Evolutionary conservation across 2,113 vertebrate genomes (phyloP).

Genomic region (Nipponia nippon): DNA sequence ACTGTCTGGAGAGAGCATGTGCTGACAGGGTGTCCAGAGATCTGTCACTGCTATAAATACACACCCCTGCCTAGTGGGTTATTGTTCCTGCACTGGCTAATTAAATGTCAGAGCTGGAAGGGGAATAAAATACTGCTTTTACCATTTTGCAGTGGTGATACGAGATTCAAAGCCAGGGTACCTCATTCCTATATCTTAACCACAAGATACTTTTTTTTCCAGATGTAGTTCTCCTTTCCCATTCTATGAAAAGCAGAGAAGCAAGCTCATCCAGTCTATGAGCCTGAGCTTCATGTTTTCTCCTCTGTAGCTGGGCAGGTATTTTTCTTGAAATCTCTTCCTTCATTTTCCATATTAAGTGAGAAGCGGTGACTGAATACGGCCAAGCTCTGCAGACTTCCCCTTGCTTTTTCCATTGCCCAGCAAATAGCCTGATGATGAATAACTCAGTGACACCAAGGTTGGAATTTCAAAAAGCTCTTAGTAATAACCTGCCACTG

Average conservation of each 20-base stretch:
- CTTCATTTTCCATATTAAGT: background rate
- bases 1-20: background rate
- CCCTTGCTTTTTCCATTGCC: background rate
- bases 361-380: background rate
- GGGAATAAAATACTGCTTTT: background rate
- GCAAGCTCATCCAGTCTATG: background rate
- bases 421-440: background rate
- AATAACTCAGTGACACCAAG: background rate
- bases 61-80: background rate
- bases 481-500: background rate
- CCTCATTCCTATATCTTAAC: background rate
- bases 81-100: background rate
- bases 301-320: background rate
- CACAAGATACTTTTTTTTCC: background rate
- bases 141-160: background rate
- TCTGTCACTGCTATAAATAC: background rate
- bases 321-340: background rate
- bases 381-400: background rate
- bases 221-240: background rate
- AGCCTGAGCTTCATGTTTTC: background rate
- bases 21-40: background rate
- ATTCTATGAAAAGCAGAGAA: background rate
- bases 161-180: background rate
- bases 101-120: background rate
- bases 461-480: background rate